Percentiles rank a stretch among this genome's conserved stretches.
These are phyloP conservation scores for Morpho helenor DNA, from an alignment of 2,888 invertebrate genomes.

Conservation along the genomic window DNA sequence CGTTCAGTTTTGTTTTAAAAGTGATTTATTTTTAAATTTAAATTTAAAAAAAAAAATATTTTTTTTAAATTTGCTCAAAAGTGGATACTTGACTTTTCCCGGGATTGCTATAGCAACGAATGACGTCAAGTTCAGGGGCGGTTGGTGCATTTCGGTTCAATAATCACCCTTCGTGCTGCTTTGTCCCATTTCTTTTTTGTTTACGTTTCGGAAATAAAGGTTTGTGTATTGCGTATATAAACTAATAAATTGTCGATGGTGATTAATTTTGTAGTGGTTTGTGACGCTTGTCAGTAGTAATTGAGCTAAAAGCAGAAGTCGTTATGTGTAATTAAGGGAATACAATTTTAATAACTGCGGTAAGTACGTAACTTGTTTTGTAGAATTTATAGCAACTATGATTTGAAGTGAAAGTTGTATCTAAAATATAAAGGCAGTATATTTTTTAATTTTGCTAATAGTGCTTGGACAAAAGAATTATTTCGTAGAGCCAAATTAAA, in stretches of 20 bases:
- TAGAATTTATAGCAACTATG: too few species aligned
- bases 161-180: constrained; percentile 46
- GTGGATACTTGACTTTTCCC: constrained; percentile 44
- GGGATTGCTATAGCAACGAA: constrained; percentile 69
- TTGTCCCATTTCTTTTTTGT: constrained; percentile 31
- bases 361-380: too few species aligned
- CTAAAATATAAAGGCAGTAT: too few species aligned
- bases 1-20: constrained; percentile 7
- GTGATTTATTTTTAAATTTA: constrained; percentile 25
- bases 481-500: too few species aligned
- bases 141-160: constrained; percentile 74
- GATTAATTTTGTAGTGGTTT: constrained; percentile 1
- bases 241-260: not conserved
- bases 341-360: not conserved
- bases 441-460: too few species aligned
- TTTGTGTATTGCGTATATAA: constrained; percentile 7
- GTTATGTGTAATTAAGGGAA: constrained; percentile 7
- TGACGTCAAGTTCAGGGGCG: constrained; percentile 76
- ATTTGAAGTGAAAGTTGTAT: too few species aligned
- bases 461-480: too few species aligned
- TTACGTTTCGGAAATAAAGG: constrained; percentile 27
- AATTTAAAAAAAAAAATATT: constrained; percentile 15
- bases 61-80: constrained; percentile 39
- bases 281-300: constrained; percentile 3
- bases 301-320: constrained; percentile 5